A percentile compares a stretch with the other conserved stretches of the same genome.
These are phyloP conservation scores for Nerophis ophidion DNA, from an alignment of 2,113 vertebrate genomes.

Conservation along the genomic window DNA sequence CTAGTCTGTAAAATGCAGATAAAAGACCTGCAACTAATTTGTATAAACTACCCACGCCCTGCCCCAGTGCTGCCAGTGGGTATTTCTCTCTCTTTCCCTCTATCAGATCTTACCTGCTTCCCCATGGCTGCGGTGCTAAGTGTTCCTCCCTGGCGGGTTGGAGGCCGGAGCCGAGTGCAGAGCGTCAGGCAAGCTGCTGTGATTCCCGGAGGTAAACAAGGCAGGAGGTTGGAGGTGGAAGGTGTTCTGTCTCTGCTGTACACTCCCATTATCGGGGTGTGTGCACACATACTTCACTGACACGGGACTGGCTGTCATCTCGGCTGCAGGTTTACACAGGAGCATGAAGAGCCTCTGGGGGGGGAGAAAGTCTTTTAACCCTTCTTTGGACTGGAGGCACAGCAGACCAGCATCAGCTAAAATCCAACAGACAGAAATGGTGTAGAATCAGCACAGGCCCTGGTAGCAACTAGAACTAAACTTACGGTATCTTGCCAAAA, in stretches of 20 bases:
- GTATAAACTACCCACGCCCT: slow-evolving; percentile 10
- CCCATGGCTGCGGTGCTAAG: slow-evolving; percentile 50
- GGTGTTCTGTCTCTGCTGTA: slow-evolving; percentile 52
- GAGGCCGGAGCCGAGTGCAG: slow-evolving; percentile 24
- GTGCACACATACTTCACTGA: slow-evolving; percentile 53
- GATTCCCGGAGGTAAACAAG: slow-evolving; percentile 54
- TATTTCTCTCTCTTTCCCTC: neutral
- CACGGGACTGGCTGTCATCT: slow-evolving; percentile 51
- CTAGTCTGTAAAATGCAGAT: slow-evolving; percentile 1
- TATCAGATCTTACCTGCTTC: slow-evolving; percentile 64
- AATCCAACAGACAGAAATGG: slow-evolving; percentile 5
- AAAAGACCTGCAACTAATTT: slow-evolving; percentile 12
- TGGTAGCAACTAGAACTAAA: too few species aligned
- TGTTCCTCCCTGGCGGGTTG: slow-evolving; percentile 43
- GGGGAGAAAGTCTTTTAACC: slow-evolving; percentile 42
- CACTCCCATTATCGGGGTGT: slow-evolving; percentile 54
- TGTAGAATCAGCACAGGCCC: neutral
- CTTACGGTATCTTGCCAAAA: too few species aligned
- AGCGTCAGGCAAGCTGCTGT: slow-evolving; percentile 36
- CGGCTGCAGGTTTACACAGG: slow-evolving; percentile 64
- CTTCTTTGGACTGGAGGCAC: slow-evolving; percentile 22
- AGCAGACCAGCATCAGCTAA: neutral
- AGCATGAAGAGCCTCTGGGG: slow-evolving; percentile 31
- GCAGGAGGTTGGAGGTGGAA: slow-evolving; percentile 55
- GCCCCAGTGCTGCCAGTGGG: neutral